Conservation (phyloP, 2,888 invertebrate genomes). For the Heteromyza rotundicornis region DNA sequence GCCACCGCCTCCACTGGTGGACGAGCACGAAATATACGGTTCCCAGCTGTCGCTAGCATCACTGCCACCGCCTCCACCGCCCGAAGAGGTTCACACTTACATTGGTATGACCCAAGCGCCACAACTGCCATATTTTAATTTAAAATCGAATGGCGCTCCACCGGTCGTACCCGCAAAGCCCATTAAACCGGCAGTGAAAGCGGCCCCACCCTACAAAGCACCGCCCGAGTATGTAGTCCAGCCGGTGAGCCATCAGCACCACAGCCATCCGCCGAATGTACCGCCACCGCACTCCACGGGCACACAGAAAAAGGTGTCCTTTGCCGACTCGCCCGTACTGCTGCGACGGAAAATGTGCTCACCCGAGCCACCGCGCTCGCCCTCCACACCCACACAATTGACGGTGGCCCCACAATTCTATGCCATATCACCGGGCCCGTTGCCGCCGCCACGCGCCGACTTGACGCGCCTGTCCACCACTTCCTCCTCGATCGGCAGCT, state of each 20-base stretch:
- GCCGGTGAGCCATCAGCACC: slow-evolving; percentile 18
- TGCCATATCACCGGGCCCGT: slow-evolving; percentile 62
- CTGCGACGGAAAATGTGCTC: slow-evolving; percentile 63
- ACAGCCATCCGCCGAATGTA: slow-evolving; percentile 8
- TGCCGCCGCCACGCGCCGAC: slow-evolving; percentile 79
- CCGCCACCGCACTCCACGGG: slow-evolving; percentile 28
- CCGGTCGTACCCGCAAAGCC: slow-evolving; percentile 56
- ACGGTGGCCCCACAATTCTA: slow-evolving; percentile 38
- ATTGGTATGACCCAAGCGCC: slow-evolving; percentile 1
- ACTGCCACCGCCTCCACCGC: slow-evolving; percentile 75
- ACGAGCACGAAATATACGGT: slow-evolving; percentile 64
- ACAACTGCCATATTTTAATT: neutral
- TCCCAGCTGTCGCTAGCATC: slow-evolving; percentile 75
- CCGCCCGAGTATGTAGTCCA: slow-evolving; percentile 60
- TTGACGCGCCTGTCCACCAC: slow-evolving; percentile 67
- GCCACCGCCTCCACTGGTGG: slow-evolving; percentile 64
- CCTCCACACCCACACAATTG: slow-evolving; percentile 39
- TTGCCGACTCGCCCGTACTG: slow-evolving; percentile 62
- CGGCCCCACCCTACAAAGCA: slow-evolving; percentile 62
- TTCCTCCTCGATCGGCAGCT: slow-evolving; percentile 33
- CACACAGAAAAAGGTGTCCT: slow-evolving; percentile 58
- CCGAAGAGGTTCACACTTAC: slow-evolving; percentile 47
- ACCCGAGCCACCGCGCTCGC: slow-evolving; percentile 55
- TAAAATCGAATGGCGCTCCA: slow-evolving; percentile 28
- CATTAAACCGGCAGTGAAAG: slow-evolving; percentile 53